Conservation (phyloP, 1,140 invertebrate genomes). For the Physella acuta region DNA sequence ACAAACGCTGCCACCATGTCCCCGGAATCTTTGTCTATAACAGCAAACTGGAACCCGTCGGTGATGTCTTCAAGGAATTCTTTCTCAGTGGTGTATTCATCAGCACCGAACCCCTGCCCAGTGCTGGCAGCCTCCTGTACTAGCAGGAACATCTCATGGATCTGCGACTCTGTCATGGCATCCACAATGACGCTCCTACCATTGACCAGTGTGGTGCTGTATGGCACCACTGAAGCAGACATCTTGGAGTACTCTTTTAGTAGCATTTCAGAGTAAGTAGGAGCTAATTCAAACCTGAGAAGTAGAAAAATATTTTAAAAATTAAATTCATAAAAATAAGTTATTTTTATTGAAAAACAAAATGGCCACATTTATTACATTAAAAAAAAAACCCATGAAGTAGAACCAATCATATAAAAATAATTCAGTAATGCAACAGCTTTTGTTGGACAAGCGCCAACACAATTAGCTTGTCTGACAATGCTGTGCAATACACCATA, state of each 20-base stretch:
- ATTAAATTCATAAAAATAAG: no score
- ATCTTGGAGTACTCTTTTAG: conserved; percentile 15
- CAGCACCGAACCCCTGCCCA: conserved; percentile 39
- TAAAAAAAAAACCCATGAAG: no score
- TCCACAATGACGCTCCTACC: conserved; percentile 35
- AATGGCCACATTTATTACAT: no score
- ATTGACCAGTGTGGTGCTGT: conserved; percentile 6
- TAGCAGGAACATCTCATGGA: conserved; percentile 39
- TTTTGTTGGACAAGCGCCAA: no score
- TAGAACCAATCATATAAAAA: no score
- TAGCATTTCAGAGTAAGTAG: no score
- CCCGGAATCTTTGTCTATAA: conserved; percentile 35
- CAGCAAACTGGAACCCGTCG: conserved; percentile 37
- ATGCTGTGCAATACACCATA: no score
- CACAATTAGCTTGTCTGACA: no score
- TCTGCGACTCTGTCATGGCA: conserved; percentile 39
- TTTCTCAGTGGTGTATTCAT: conserved; percentile 39
- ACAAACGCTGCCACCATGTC: conserved; percentile 42
- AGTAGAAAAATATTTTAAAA: no score
- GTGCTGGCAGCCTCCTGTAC: conserved; percentile 35
- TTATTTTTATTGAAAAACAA: no score
- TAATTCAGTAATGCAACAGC: no score
- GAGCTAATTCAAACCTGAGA: no score
- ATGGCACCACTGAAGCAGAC: conserved; percentile 15
- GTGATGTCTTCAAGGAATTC: conserved; percentile 39